A percentile compares a stretch with the other conserved stretches of the same genome.
Evolutionary conservation across 2,888 invertebrate genomes (phyloP).

Genomic region (Kuschelorhynchus macadamiae): DNA sequence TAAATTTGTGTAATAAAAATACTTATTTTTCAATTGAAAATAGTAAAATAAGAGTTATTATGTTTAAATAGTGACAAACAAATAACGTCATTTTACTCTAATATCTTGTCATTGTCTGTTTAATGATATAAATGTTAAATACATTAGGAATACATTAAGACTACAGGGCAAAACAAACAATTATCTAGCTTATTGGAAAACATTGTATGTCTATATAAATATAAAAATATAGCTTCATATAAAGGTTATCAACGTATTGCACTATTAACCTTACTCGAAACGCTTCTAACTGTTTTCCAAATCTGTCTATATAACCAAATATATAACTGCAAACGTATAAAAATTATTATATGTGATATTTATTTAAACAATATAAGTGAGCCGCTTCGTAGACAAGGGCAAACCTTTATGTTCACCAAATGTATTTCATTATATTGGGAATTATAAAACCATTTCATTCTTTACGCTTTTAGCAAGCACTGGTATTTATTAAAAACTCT

Average conservation of each 20-base stretch:
- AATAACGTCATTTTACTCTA: no score
- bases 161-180: no score
- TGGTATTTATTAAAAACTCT: slow-evolving; percentile 40
- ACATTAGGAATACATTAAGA: no score
- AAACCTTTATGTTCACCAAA: slow-evolving; percentile 7
- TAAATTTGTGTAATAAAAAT: no score
- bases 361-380: slow-evolving; percentile 37
- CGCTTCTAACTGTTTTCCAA: slow-evolving; percentile 37
- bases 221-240: no score
- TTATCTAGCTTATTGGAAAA: no score
- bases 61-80: no score
- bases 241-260: slow-evolving; percentile 12
- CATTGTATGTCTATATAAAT: no score
- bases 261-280: slow-evolving; percentile 24
- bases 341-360: slow-evolving; percentile 47
- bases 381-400: slow-evolving; percentile 32
- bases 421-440: slow-evolving; percentile 23
- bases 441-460: slow-evolving; percentile 19
- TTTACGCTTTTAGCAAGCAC: slow-evolving; percentile 47
- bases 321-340: slow-evolving; percentile 35
- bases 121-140: no score
- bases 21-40: no score
- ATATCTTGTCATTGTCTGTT: no score
- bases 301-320: slow-evolving; percentile 30
- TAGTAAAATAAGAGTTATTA: no score